Conservation (phyloP, 1,140 invertebrate genomes). For the Zaprionus capensis region DNA sequence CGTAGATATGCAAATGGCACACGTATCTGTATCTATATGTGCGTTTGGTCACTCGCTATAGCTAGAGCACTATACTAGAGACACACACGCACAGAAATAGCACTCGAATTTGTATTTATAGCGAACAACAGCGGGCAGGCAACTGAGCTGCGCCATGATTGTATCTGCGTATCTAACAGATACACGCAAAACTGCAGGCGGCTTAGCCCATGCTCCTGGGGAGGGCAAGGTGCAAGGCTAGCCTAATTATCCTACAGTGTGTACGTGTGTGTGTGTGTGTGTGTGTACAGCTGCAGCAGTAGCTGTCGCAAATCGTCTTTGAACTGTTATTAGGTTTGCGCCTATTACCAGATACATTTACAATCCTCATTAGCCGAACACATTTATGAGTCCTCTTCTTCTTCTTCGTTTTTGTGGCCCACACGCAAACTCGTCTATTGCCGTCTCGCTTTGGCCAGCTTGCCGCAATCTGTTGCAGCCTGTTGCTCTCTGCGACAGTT, state of each 20-base stretch:
- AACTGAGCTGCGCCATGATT: neutral
- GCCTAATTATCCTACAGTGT: slow-evolving; percentile 45
- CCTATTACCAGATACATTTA: slow-evolving; percentile 36
- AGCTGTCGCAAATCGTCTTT: slow-evolving; percentile 45
- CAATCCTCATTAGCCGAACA: slow-evolving; percentile 31
- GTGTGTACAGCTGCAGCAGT: slow-evolving; percentile 7
- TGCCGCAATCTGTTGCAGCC: slow-evolving; percentile 41
- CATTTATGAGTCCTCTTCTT: slow-evolving; percentile 14
- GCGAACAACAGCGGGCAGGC: neutral
- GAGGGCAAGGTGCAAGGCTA: slow-evolving; percentile 40
- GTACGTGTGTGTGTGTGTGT: slow-evolving; percentile 7
- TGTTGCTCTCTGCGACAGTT: slow-evolving; percentile 58
- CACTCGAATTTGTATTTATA: slow-evolving; percentile 49
- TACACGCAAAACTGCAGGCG: slow-evolving; percentile 21
- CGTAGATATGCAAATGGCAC: slow-evolving; percentile 28
- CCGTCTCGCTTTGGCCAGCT: slow-evolving; percentile 7
- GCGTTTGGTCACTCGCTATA: slow-evolving; percentile 5
- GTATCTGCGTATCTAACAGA: slow-evolving; percentile 39
- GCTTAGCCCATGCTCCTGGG: slow-evolving; percentile 16
- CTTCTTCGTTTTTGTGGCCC: neutral
- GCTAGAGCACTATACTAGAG: slow-evolving; percentile 23
- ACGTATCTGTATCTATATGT: slow-evolving; percentile 24
- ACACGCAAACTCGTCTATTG: slow-evolving; percentile 28
- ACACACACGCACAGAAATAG: slow-evolving; percentile 51
- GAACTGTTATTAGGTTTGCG: slow-evolving; percentile 46